A percentile compares a stretch with the other conserved stretches of the same genome.
Evolutionary conservation across 2,797 vertebrate genomes (phyloP).

Genomic region (Notolepis coatsorum): DNA sequence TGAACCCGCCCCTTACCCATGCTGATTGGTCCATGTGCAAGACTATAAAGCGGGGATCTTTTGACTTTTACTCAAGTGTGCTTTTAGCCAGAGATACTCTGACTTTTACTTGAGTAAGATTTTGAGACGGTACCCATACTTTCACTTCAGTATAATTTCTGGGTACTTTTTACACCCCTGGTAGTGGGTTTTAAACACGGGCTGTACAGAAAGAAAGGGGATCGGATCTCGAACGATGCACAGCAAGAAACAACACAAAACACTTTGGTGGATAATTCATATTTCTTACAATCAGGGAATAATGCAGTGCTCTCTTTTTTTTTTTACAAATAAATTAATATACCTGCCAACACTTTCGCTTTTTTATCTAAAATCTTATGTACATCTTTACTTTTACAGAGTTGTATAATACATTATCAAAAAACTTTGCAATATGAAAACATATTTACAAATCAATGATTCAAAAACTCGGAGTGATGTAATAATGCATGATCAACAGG

Average conservation of each 20-base stretch:
- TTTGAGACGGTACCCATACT: no score
- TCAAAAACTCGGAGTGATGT: slow-evolving; percentile 73
- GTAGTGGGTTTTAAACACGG: no score
- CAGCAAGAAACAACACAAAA: slow-evolving; percentile 74
- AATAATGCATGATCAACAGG: no score
- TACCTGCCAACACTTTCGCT: slow-evolving; percentile 72
- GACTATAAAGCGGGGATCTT: no score
- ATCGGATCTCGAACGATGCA: slow-evolving; percentile 46
- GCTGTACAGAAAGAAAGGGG: slow-evolving; percentile 43
- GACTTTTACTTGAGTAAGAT: no score
- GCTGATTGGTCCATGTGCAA: no score
- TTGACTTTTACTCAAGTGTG: no score
- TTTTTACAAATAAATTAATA: slow-evolving; percentile 84
- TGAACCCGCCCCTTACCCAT: no score
- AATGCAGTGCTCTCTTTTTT: slow-evolving; percentile 70
- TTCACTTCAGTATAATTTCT: no score
- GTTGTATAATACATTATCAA: slow-evolving; percentile 84
- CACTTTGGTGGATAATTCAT: slow-evolving; percentile 75
- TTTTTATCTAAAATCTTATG: slow-evolving; percentile 86
- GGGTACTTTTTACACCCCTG: no score
- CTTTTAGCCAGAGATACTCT: no score
- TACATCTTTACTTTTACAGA: slow-evolving; percentile 82
- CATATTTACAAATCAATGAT: slow-evolving; percentile 83
- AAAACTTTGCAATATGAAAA: slow-evolving; percentile 82
- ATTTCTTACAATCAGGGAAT: slow-evolving; percentile 74